Conservation (phyloP, 30 jellyfish, hydroid and myxozoan species). For the Cassiopea xamachana region DNA sequence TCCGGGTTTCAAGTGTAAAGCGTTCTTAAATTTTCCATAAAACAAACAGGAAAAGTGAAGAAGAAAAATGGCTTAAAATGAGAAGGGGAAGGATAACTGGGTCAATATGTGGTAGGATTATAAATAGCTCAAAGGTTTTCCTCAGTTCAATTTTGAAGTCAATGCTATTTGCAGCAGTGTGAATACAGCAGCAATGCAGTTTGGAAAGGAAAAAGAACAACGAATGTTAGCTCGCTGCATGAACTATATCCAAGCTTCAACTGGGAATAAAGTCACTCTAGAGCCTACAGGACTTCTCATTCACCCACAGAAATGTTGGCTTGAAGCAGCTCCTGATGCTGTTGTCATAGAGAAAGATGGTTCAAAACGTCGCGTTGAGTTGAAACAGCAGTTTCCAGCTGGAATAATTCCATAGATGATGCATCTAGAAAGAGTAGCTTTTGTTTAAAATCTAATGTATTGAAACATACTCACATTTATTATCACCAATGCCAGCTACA, state of each 20-base stretch:
- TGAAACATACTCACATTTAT: background rate
- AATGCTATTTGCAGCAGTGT: background rate
- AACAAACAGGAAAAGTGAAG: background rate
- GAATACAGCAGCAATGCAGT: background rate
- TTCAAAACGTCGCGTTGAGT: background rate
- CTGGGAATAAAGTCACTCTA: background rate
- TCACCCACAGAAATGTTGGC: background rate
- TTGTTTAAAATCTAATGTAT: background rate
- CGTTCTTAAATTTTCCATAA: background rate
- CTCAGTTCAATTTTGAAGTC: background rate
- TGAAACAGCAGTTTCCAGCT: background rate
- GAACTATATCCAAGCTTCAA: background rate
- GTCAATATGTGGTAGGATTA: background rate
- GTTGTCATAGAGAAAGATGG: background rate
- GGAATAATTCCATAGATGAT: background rate
- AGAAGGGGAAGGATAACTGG: background rate
- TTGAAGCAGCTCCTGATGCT: background rate
- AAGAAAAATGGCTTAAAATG: background rate
- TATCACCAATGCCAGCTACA: background rate
- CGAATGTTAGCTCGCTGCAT: background rate
- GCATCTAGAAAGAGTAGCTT: background rate
- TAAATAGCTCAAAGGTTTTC: no score
- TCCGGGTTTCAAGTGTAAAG: background rate
- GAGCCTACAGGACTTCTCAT: background rate
- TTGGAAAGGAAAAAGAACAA: background rate